Percentiles rank a stretch among this genome's conserved stretches.
Evolutionary conservation across 2,113 vertebrate species (phyloP).

Genomic region (Chamaetylas fuelleborni): DNA sequence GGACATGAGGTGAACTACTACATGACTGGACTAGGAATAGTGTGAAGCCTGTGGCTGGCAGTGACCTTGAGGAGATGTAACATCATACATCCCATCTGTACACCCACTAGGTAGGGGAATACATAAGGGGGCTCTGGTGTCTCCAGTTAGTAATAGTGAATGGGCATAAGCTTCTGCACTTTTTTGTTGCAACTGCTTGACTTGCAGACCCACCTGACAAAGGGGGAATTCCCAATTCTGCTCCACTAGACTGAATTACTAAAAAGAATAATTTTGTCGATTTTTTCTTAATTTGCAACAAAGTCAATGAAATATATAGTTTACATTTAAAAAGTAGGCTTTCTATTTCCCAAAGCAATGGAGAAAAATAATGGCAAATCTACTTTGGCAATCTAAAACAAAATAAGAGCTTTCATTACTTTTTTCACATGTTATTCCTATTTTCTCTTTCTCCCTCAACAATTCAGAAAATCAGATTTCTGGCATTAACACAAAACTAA

Average conservation of each 20-base stretch:
- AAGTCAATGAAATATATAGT: background rate
- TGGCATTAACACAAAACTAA: background rate
- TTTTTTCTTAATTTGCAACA: background rate
- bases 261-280: background rate
- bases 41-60: background rate
- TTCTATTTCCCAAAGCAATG: background rate
- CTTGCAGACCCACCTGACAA: background rate
- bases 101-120: background rate
- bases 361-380: background rate
- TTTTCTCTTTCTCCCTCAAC: background rate
- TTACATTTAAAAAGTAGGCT: background rate
- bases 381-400: background rate
- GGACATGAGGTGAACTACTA: background rate
- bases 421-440: background rate
- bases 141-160: background rate
- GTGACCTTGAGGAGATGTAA: background rate
- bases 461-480: background rate
- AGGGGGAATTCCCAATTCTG: background rate
- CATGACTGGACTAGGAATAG: background rate
- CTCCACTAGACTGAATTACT: background rate
- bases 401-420: background rate
- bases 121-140: background rate
- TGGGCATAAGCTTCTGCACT: background rate
- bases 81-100: background rate
- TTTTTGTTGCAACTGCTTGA: background rate